These are phyloP conservation scores for Pagetopsis macropterus DNA, from an alignment of 2,797 vertebrate species.

Conservation along the genomic window DNA sequence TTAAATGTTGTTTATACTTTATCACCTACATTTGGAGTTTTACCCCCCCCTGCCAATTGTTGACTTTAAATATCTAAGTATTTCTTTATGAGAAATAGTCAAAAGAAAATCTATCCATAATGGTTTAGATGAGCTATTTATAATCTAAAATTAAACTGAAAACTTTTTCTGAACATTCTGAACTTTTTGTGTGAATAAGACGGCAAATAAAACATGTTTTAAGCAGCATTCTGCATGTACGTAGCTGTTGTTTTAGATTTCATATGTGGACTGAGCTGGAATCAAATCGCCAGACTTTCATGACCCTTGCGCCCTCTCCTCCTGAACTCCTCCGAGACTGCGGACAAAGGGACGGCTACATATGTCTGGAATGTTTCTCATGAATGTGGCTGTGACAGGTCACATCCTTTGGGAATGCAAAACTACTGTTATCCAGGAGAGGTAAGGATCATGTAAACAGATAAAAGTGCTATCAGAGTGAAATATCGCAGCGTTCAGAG, in stretches of 20 bases:
- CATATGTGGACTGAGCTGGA: neutral
- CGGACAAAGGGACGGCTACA: constrained; percentile 29
- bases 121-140: neutral
- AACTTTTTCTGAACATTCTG: neutral
- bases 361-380: constrained; percentile 27
- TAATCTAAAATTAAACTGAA: neutral
- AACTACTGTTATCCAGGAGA: constrained; percentile 66
- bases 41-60: neutral
- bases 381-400: constrained; percentile 51
- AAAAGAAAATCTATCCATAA: neutral
- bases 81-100: neutral
- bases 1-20: neutral
- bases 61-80: neutral
- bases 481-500: constrained; percentile 77
- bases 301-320: constrained; percentile 34
- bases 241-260: neutral
- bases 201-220: neutral
- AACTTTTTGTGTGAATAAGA: neutral
- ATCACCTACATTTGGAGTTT: neutral
- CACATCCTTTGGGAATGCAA: constrained; percentile 59
- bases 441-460: constrained; percentile 73
- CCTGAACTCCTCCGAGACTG: constrained; percentile 51
- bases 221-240: neutral
- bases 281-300: constrained; percentile 7
- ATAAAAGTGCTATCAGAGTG: constrained; percentile 79